A percentile compares a stretch with the other conserved stretches of the same genome.
Evolutionary conservation across 2,797 vertebrate genomes (phyloP).

Genomic region (Capromys pilorides): DNA sequence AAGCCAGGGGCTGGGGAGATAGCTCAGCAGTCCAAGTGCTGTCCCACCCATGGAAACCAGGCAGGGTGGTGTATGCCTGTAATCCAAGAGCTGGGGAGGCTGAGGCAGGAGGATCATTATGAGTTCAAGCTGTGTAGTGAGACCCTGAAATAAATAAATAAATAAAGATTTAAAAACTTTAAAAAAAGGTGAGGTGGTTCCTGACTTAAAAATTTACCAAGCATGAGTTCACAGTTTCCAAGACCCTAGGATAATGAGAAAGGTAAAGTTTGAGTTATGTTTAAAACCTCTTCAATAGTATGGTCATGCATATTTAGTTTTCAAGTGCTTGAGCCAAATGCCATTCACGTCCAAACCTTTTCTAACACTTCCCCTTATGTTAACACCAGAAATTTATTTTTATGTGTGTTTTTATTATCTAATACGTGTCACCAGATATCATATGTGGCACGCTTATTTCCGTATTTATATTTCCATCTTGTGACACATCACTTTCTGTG

Average conservation of each 20-base stretch:
- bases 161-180: no score
- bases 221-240: background rate
- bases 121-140: no score
- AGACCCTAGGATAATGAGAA: background rate
- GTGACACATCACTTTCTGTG: background rate
- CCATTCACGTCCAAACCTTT: background rate
- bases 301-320: background rate
- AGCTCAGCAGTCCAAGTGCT: no score
- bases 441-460: background rate
- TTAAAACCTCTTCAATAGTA: background rate
- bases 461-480: background rate
- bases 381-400: conserved; percentile 15
- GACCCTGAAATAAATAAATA: no score
- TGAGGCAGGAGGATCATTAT: no score
- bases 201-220: background rate
- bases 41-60: no score
- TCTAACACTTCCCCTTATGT: background rate
- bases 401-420: background rate
- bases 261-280: background rate
- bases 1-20: no score
- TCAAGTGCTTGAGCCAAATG: background rate
- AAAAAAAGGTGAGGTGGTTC: background rate
- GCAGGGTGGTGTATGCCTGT: no score
- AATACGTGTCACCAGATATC: background rate
- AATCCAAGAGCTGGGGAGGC: no score